Conservation (phyloP, 2,888 invertebrate species). For the Sphaerophoria taeniata region DNA sequence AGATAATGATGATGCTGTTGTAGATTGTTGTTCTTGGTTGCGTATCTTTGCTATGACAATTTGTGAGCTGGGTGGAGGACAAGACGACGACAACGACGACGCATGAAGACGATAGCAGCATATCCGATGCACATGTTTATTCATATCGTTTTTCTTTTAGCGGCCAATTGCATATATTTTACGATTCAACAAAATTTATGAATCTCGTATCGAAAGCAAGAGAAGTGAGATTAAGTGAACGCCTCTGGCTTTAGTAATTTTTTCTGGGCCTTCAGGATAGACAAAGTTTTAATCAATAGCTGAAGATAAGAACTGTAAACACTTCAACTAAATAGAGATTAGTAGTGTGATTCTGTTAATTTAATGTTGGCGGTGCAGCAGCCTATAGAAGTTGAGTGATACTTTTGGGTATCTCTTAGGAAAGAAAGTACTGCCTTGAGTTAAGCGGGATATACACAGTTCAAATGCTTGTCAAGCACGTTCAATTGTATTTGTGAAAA, state of each 20-base stretch:
- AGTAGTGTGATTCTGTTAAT: background rate
- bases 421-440: too few relatives aligned
- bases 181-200: slow-evolving; percentile 64
- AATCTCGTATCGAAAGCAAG: slow-evolving; percentile 38
- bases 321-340: slow-evolving; percentile 57
- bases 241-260: slow-evolving; percentile 36
- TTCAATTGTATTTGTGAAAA: too few relatives aligned
- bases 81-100: slow-evolving; percentile 9
- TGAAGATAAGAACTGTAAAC: slow-evolving; percentile 66
- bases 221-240: slow-evolving; percentile 25
- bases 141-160: slow-evolving; percentile 71
- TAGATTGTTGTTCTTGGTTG: slow-evolving; percentile 16
- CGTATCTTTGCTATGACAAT: slow-evolving; percentile 64
- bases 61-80: slow-evolving; percentile 35
- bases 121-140: slow-evolving; percentile 61
- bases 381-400: slow-evolving; percentile 4
- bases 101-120: background rate
- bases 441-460: too few relatives aligned
- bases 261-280: slow-evolving; percentile 44
- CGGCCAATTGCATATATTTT: slow-evolving; percentile 72
- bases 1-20: slow-evolving; percentile 45
- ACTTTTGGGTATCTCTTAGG: too few relatives aligned
- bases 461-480: too few relatives aligned
- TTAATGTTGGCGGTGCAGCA: background rate
- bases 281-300: slow-evolving; percentile 66